Base-by-base conservation (phyloP, 1,140 invertebrate species). In the Tetraneura akinire region DNA sequence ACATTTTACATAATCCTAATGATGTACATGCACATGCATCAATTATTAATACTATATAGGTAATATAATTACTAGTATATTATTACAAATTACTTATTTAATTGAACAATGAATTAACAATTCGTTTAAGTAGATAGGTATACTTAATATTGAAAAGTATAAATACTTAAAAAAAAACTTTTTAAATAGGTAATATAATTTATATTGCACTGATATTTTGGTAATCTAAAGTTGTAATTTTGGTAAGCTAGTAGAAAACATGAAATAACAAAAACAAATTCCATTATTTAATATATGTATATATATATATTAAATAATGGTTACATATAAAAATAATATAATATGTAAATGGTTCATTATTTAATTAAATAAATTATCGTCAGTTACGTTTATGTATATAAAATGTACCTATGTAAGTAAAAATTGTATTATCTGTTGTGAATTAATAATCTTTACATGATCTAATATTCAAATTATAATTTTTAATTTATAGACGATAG, bases 151-250 rank as follows among this genome's bases (percentile, higher is more conserved):
- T 37, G 32, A 37, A 37, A 37, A 37, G 3, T 37, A 37, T 37
- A 37, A 37, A 37, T 37, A 8, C n/a, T 37, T 37, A 37, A 37
- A 37, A 37, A 37, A 37, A 37, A 37, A 37, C 8, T 37, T 16
- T 16, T n/a, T n/a, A n/a, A n/a, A n/a, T n/a, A n/a, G n/a, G n/a
- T n/a, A n/a, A n/a, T n/a, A 32, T 29, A 45, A 45, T 68, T 21
- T 23, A 57, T 74, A 74, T 74, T 74, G 71, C 71, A 74, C 71
- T 74, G 26, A 13, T 74, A 55, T 74, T 74, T 74, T 37, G 71
- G 71, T 74, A 74, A 74, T 74, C 68, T 55, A 37, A 32, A 32
- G 70, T 73, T n/a, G 29, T 53, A 32, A 53, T 53, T 11, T 32
- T 53, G 29, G 51, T 55, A 53, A 55, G 51, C 9, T 37, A 51